phyloP scores from a whole-genome alignment of 1,140 invertebrate species.

The Papilio aristodemus region DNA sequence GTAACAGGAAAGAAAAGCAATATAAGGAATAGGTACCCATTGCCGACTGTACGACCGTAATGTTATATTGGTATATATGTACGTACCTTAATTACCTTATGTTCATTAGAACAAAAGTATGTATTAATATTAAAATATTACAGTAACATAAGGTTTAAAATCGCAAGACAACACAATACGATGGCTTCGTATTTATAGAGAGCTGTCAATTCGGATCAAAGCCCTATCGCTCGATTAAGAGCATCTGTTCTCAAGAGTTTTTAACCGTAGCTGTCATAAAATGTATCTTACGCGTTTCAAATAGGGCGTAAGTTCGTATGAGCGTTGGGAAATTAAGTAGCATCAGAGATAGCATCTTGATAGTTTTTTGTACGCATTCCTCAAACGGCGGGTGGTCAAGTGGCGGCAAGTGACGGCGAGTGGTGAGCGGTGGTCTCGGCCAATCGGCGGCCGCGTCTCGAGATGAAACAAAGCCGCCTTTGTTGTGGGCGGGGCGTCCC shows the following conservation, averaged over 20 bases:
- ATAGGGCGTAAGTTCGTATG: constrained; percentile 33
- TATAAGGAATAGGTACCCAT: too few relatives aligned
- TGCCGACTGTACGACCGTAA: too few relatives aligned
- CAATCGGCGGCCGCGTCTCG: constrained; percentile 46
- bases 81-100: background rate
- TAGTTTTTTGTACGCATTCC: constrained; percentile 50
- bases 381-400: constrained; percentile 59
- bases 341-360: constrained; percentile 42
- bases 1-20: too few relatives aligned
- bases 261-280: constrained; percentile 11
- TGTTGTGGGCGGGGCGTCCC: constrained; percentile 58
- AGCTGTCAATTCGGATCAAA: constrained; percentile 61
- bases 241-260: constrained; percentile 45
- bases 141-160: constrained; percentile 23
- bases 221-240: constrained; percentile 49
- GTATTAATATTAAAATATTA: background rate
- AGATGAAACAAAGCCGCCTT: constrained; percentile 68
- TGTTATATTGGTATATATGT: too few relatives aligned
- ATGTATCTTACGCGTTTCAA: background rate
- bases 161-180: background rate
- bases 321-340: constrained; percentile 42
- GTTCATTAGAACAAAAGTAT: background rate
- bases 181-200: constrained; percentile 47
- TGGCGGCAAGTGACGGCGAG: constrained; percentile 35
- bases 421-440: constrained; percentile 42